phyloP scores from a whole-genome alignment of 2,797 vertebrate genomes.

The Australoheros facetus region DNA sequence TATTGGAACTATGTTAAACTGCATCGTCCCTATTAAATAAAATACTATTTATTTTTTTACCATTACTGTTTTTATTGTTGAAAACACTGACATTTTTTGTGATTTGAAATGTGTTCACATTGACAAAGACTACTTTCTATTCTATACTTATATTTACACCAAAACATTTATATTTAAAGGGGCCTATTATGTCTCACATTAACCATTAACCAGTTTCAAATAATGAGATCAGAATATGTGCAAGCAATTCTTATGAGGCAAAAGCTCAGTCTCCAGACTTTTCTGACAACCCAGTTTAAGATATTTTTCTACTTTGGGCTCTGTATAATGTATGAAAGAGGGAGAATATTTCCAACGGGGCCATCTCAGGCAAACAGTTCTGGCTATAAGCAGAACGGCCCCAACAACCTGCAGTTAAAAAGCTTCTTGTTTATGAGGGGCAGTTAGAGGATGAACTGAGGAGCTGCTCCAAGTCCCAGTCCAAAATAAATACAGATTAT shows the following conservation, averaged over 20 bases:
- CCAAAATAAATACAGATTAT: neutral
- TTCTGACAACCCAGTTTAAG: neutral
- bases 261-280: neutral
- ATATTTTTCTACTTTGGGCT: neutral
- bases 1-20: neutral
- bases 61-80: no score
- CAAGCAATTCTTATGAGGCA: neutral
- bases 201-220: slow-evolving; percentile 4
- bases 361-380: neutral
- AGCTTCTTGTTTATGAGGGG: neutral
- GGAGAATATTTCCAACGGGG: neutral
- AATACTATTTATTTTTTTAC: neutral
- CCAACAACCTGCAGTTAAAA: neutral
- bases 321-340: neutral
- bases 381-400: neutral
- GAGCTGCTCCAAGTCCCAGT: neutral
- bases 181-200: neutral
- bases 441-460: neutral
- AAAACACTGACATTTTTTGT: no score
- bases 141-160: no score
- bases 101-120: neutral
- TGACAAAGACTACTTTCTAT: neutral
- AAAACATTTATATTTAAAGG: neutral
- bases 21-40: neutral
- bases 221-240: neutral